A percentile compares a stretch with the other conserved stretches of the same genome.
Conservation (phyloP, 2,888 invertebrate genomes). For the Yponomeuta sedellus region DNA sequence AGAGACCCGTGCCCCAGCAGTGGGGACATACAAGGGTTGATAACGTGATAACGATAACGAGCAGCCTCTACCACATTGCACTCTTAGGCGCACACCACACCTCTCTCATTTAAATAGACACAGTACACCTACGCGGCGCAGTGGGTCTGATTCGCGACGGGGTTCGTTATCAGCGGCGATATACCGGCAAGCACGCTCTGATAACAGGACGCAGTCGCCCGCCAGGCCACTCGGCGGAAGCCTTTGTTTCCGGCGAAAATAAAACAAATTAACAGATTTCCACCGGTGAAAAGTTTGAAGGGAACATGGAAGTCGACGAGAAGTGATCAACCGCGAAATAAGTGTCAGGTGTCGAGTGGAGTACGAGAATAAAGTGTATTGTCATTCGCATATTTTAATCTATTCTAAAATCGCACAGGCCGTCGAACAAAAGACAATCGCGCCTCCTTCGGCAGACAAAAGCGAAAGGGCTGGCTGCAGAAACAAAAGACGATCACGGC, state of each 20-base stretch:
- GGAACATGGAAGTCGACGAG: background rate
- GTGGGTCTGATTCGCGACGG: background rate
- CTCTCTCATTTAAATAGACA: too few species aligned
- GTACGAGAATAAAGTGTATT: too few species aligned
- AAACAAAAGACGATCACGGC: constrained; percentile 16
- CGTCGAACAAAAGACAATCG: background rate
- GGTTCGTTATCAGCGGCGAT: background rate
- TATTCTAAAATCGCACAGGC: background rate
- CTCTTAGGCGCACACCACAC: too few species aligned
- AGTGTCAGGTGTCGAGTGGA: too few species aligned
- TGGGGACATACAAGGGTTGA: too few species aligned
- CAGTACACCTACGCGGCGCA: too few species aligned
- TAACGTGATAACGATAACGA: too few species aligned
- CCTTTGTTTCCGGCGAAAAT: background rate
- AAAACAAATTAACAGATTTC: background rate
- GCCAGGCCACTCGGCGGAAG: background rate
- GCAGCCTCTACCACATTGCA: too few species aligned
- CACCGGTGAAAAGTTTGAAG: background rate
- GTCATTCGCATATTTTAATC: too few species aligned
- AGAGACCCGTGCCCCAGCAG: too few species aligned
- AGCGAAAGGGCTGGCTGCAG: background rate
- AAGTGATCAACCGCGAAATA: background rate
- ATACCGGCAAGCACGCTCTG: background rate
- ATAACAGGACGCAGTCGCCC: background rate
- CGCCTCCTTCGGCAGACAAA: background rate